Conservation (phyloP, 2,888 invertebrate species). For the Coenonympha arcania region DNA sequence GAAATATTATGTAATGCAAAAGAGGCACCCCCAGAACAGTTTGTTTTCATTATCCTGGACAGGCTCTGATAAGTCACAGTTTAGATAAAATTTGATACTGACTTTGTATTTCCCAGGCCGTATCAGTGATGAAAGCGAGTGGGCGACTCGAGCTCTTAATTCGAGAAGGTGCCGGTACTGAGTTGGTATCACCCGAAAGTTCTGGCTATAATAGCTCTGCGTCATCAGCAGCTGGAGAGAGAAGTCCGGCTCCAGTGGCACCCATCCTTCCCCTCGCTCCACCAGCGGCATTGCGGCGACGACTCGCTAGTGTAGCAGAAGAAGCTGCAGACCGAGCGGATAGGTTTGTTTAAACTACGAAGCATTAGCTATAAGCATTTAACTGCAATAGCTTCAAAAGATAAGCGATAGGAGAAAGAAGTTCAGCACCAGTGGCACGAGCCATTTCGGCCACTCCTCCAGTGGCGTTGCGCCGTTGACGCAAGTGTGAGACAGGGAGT, state of each 20-base stretch:
- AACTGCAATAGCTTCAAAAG: too few species aligned
- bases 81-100: background rate
- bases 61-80: too few species aligned
- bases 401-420: too few species aligned
- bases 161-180: constrained; percentile 84
- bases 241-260: constrained; percentile 75
- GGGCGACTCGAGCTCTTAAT: constrained; percentile 84
- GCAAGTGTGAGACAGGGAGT: too few species aligned
- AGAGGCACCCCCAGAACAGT: too few species aligned
- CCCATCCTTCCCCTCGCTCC: constrained; percentile 48
- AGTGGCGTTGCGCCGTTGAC: too few species aligned
- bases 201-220: constrained; percentile 89
- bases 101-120: constrained; percentile 74
- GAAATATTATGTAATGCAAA: too few species aligned
- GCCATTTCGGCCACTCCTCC: too few species aligned
- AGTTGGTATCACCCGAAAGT: constrained; percentile 86
- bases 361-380: too few species aligned
- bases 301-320: constrained; percentile 83
- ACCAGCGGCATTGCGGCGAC: constrained; percentile 78
- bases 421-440: too few species aligned
- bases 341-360: constrained; percentile 42
- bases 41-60: too few species aligned
- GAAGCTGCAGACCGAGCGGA: constrained; percentile 78
- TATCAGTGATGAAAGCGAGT: constrained; percentile 84
- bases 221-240: constrained; percentile 83